A percentile compares a stretch with the other conserved stretches of the same genome.
phyloP scores from a whole-genome alignment of 2,113 vertebrate species.

The Aldabrachelys gigantea region DNA sequence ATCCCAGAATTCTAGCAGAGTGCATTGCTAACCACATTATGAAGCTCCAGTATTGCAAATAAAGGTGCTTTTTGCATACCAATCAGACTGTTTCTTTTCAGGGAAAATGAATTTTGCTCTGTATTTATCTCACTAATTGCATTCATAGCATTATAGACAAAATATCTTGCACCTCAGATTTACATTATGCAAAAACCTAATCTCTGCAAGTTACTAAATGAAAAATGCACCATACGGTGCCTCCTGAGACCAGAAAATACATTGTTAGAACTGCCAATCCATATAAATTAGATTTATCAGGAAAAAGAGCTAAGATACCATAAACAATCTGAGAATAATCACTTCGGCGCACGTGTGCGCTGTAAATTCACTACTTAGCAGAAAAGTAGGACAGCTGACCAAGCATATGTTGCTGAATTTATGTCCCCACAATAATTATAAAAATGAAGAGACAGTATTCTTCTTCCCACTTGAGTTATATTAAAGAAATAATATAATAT shows the following conservation, averaged over 20 bases:
- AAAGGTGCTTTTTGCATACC: slow-evolving; percentile 74
- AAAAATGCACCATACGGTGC: slow-evolving; percentile 42
- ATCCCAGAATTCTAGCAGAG: slow-evolving; percentile 76
- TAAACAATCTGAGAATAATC: slow-evolving; percentile 61
- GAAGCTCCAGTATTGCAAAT: slow-evolving; percentile 56
- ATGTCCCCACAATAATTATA: slow-evolving; percentile 3
- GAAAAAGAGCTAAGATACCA: slow-evolving; percentile 54
- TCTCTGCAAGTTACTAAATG: slow-evolving; percentile 66
- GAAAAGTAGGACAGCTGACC: slow-evolving; percentile 57
- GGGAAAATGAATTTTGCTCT: slow-evolving; percentile 74
- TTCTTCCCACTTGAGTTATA: not conserved
- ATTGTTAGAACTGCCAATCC: slow-evolving; percentile 63
- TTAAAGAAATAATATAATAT: slow-evolving; percentile 4
- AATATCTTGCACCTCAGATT: slow-evolving; percentile 61
- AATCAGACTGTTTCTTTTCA: slow-evolving; percentile 74
- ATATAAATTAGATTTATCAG: slow-evolving; percentile 66
- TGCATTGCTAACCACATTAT: slow-evolving; percentile 74
- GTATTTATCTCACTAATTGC: slow-evolving; percentile 75
- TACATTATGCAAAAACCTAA: slow-evolving; percentile 74
- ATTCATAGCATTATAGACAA: slow-evolving; percentile 63
- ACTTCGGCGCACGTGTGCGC: not conserved
- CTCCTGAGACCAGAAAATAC: slow-evolving; percentile 54
- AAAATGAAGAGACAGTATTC: not conserved
- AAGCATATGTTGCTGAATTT: slow-evolving; percentile 51
- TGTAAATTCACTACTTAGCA: slow-evolving; percentile 66